These are phyloP conservation scores for Entelurus aequoreus DNA, from an alignment of 2,113 vertebrate genomes.

Conservation along the genomic window DNA sequence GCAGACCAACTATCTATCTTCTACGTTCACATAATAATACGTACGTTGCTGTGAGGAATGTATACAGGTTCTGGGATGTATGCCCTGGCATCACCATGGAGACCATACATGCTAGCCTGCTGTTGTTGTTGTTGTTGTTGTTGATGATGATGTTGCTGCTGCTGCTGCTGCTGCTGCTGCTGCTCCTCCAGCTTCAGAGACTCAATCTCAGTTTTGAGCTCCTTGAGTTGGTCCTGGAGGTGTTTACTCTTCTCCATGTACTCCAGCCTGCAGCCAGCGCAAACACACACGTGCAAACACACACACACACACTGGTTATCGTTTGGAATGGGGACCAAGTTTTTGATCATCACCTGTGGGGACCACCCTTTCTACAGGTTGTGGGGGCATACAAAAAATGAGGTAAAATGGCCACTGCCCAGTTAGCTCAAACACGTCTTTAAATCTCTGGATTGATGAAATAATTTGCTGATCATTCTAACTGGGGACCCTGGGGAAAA, in stretches of 20 bases:
- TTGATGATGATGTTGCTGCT: constrained; percentile 20
- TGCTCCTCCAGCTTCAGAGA: constrained; percentile 86
- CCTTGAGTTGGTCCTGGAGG: constrained; percentile 86
- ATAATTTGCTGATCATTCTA: too few relatives aligned
- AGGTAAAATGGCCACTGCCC: too few relatives aligned
- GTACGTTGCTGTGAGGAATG: constrained; percentile 71
- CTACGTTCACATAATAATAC: constrained; percentile 21
- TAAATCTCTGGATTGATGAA: too few relatives aligned
- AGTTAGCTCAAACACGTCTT: too few relatives aligned
- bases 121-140: constrained; percentile 64
- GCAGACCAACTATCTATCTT: background rate
- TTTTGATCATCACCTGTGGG: too few relatives aligned
- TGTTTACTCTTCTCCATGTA: constrained; percentile 90
- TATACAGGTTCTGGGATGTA: constrained; percentile 71
- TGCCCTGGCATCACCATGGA: constrained; percentile 51
- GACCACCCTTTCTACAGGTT: too few relatives aligned
- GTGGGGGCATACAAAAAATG: too few relatives aligned
- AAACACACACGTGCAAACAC: too few relatives aligned
- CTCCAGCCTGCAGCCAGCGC: constrained; percentile 71
- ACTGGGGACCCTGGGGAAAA: too few relatives aligned
- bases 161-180: constrained; percentile 59
- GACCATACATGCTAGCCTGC: constrained; percentile 68
- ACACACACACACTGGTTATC: background rate
- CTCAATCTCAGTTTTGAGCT: constrained; percentile 86
- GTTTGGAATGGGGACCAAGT: too few relatives aligned